Evolutionary conservation across 1,140 invertebrate genomes (phyloP).

Genomic region (Tribolium castaneum): DNA sequence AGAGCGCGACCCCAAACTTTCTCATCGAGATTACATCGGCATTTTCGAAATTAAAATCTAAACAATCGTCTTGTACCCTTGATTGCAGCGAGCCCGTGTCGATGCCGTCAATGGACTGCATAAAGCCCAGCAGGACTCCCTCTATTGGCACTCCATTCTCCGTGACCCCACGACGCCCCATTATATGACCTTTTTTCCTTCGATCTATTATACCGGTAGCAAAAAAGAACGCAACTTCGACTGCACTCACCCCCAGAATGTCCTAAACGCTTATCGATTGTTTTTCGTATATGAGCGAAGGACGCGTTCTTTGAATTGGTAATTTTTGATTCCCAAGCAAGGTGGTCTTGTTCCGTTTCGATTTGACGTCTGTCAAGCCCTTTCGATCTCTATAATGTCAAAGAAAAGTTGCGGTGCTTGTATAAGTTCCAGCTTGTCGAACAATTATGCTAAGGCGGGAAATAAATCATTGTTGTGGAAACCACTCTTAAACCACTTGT

Average conservation of each 20-base stretch:
- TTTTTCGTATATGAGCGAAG: constrained; percentile 36
- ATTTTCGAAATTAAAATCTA: constrained; percentile 58
- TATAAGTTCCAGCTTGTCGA: constrained; percentile 51
- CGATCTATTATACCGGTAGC: constrained; percentile 53
- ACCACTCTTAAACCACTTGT: constrained; percentile 50
- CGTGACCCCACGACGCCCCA: constrained; percentile 56
- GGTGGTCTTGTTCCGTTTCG: constrained; percentile 46
- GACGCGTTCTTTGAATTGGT: constrained; percentile 47
- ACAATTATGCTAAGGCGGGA: constrained; percentile 47
- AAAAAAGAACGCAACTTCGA: constrained; percentile 43
- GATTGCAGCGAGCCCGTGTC: constrained; percentile 54
- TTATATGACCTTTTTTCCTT: constrained; percentile 59
- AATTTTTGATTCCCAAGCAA: constrained; percentile 55
- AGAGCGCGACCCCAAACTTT: constrained; percentile 51
- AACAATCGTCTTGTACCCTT: constrained; percentile 55
- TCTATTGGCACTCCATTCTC: constrained; percentile 57
- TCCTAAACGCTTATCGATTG: background rate
- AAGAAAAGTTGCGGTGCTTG: constrained; percentile 44
- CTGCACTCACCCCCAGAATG: background rate
- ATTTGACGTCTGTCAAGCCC: constrained; percentile 32
- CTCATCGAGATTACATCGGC: constrained; percentile 58
- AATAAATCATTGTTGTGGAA: constrained; percentile 45
- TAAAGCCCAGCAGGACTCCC: constrained; percentile 53
- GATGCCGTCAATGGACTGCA: constrained; percentile 57
- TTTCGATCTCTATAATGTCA: constrained; percentile 42